Percentiles rank a stretch among this genome's conserved stretches.
These are phyloP conservation scores for Dusona sp. DNA, from an alignment of 2,888 invertebrate genomes.

Conservation along the genomic window DNA sequence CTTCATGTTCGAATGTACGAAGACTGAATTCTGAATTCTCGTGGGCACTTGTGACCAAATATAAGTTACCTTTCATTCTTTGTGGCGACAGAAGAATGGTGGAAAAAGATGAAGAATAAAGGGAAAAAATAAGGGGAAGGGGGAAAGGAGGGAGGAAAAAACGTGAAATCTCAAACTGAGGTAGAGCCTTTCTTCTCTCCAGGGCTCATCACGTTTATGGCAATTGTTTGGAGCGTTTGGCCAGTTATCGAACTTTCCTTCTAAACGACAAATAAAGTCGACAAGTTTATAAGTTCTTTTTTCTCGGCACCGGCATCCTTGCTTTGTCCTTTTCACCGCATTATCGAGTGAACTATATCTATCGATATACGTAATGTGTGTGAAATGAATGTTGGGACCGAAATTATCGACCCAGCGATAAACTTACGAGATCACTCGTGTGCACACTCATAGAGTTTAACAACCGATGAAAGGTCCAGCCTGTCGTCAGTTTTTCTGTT, in stretches of 20 bases:
- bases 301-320: conserved; percentile 17
- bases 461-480: conserved; percentile 10
- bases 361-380: conserved; percentile 46
- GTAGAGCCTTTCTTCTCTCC: conserved; percentile 36
- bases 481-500: background rate
- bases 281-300: conserved; percentile 20
- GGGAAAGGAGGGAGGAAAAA: background rate
- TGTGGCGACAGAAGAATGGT: background rate
- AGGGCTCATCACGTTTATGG: conserved; percentile 59
- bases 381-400: conserved; percentile 59
- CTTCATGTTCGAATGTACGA: conserved; percentile 51
- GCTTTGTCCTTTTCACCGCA: conserved; percentile 13
- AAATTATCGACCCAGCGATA: conserved; percentile 16
- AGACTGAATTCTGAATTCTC: conserved; percentile 58
- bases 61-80: conserved; percentile 43
- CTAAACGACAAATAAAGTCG: conserved; percentile 68
- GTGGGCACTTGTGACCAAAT: conserved; percentile 44
- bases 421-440: background rate
- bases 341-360: conserved; percentile 28
- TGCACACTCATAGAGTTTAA: conserved; percentile 16
- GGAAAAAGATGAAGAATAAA: background rate
- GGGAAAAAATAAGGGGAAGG: conserved; percentile 8
- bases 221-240: conserved; percentile 66
- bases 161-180: conserved; percentile 6
- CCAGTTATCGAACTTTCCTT: conserved; percentile 69